Conservation (phyloP, 2,113 vertebrate genomes). For the Panthera uncia region DNA sequence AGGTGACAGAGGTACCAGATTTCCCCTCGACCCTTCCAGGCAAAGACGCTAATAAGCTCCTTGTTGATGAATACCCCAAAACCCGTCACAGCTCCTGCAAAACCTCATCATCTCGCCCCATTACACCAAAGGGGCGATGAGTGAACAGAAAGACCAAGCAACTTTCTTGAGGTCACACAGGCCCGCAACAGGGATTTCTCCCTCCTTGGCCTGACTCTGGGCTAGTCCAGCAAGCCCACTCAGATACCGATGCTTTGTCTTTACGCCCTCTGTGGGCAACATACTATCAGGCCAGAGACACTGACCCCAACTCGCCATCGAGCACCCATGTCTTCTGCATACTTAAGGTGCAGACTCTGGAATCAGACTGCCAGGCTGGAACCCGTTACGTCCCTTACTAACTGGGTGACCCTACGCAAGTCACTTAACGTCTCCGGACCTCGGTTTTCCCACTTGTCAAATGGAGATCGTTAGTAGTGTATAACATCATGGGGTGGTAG, state of each 20-base stretch:
- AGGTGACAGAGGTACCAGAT: not conserved
- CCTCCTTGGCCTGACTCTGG: not conserved
- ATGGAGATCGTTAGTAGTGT: not conserved
- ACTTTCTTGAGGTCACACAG: not conserved
- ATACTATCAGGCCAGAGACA: not conserved
- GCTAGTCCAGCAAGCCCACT: not conserved
- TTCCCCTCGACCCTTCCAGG: not conserved
- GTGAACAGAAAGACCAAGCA: not conserved
- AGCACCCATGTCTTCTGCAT: not conserved
- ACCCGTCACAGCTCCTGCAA: not conserved
- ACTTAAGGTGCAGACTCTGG: not conserved
- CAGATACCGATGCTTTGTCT: not conserved
- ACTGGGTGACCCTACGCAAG: not conserved
- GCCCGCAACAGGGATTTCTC: not conserved
- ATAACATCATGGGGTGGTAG: not conserved
- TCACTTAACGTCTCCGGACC: not conserved
- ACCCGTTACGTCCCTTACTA: not conserved
- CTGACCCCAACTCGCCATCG: fast-evolving
- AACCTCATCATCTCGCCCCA: not conserved
- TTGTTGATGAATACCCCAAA: not conserved
- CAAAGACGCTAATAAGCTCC: not conserved
- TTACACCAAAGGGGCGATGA: not conserved
- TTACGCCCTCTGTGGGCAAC: not conserved
- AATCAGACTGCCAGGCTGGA: not conserved
- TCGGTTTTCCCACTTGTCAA: not conserved